Evolutionary conservation across 2,888 invertebrate genomes (phyloP).

Genomic region (Hypselothyrea guttata): DNA sequence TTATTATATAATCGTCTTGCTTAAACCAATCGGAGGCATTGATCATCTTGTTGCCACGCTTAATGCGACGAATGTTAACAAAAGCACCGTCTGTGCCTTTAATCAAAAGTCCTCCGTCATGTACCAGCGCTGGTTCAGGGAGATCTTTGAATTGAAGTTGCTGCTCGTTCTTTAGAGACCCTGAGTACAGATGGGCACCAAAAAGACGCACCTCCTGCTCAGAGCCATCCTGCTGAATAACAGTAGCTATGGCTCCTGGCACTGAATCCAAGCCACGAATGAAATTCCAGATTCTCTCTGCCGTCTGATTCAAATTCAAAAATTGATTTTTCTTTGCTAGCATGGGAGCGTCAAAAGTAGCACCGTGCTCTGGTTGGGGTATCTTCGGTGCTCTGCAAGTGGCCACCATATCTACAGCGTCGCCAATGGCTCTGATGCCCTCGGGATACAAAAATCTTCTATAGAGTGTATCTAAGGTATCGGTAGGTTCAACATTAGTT

Average conservation of each 20-base stretch:
- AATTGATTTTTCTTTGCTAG: conserved; percentile 93
- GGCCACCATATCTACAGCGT: conserved; percentile 94
- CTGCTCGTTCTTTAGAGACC: conserved; percentile 82
- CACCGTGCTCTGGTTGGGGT: conserved; percentile 91
- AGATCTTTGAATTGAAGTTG: conserved; percentile 86
- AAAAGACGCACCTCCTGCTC: conserved; percentile 89
- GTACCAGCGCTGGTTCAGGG: conserved; percentile 86
- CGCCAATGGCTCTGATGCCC: conserved; percentile 88
- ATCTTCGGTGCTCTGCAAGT: conserved; percentile 91
- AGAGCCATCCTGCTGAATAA: conserved; percentile 81
- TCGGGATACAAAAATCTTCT: conserved; percentile 93
- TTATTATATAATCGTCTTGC: conserved; percentile 83
- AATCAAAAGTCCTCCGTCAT: conserved; percentile 90
- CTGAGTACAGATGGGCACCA: conserved; percentile 85
- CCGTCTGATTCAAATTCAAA: conserved; percentile 88
- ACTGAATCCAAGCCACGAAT: conserved; percentile 96
- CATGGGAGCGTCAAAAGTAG: conserved; percentile 95
- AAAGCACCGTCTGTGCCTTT: conserved; percentile 90
- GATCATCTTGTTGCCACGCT: conserved; percentile 91
- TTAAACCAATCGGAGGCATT: conserved; percentile 89
- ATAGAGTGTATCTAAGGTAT: conserved; percentile 96
- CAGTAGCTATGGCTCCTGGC: conserved; percentile 92
- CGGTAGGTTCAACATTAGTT: conserved; percentile 90
- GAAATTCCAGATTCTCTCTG: conserved; percentile 93
- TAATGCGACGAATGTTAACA: conserved; percentile 89